Percentiles rank a stretch among this genome's conserved stretches.
Conservation (phyloP, 2,797 vertebrate genomes). For the Urophycis tenuis region DNA sequence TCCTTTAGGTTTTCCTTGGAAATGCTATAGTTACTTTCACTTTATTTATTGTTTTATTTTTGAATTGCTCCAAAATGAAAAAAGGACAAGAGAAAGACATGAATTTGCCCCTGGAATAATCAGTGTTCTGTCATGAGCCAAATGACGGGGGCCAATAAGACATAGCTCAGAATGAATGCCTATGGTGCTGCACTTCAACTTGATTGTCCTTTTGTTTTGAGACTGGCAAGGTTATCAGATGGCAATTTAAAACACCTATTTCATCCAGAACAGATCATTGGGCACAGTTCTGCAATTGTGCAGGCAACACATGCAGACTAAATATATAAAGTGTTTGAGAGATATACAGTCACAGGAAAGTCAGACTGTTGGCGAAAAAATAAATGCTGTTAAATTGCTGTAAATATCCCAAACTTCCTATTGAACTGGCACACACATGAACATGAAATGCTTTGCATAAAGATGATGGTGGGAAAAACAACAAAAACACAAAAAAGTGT, state of each 20-base stretch:
- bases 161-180: conserved; percentile 7
- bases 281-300: background rate
- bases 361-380: background rate
- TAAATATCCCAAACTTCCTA: background rate
- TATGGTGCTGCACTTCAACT: background rate
- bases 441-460: conserved; percentile 44
- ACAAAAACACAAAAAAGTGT: conserved; percentile 33
- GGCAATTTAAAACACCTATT: background rate
- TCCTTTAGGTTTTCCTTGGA: conserved; percentile 32
- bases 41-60: conserved; percentile 56
- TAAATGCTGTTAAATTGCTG: too few relatives aligned
- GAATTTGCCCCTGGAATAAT: conserved; percentile 68
- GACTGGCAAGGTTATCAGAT: background rate
- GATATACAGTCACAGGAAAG: background rate
- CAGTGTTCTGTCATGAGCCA: conserved; percentile 45
- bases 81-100: conserved; percentile 44
- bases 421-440: background rate
- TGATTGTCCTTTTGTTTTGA: background rate
- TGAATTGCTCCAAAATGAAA: conserved; percentile 45
- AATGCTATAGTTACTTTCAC: conserved; percentile 49
- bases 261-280: background rate
- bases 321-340: background rate
- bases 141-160: background rate
- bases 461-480: conserved; percentile 43
- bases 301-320: background rate